Percentiles rank a stretch among this genome's conserved stretches.
Conservation (phyloP, 2,113 vertebrate genomes). For the Anser brachyrhynchus region DNA sequence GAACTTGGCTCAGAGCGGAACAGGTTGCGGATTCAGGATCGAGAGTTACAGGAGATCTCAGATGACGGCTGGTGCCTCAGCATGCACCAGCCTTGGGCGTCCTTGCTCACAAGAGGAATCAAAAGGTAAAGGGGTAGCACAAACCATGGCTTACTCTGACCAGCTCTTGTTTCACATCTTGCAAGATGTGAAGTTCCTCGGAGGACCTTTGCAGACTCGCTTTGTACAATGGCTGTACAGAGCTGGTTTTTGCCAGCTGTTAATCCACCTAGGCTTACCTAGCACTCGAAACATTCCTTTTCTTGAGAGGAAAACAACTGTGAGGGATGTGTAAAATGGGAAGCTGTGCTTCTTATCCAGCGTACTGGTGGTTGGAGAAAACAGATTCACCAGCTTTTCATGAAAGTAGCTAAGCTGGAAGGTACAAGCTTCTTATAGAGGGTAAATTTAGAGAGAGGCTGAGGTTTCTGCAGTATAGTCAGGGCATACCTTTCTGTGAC, state of each 20-base stretch:
- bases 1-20: constrained; percentile 63
- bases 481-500: background rate
- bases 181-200: background rate
- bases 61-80: constrained; percentile 96
- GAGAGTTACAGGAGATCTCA: constrained; percentile 93
- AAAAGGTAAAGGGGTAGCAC: constrained; percentile 82
- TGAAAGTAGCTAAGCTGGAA: background rate
- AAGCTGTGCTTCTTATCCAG: background rate
- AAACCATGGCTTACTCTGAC: too few species aligned
- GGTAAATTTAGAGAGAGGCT: background rate
- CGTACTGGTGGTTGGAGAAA: background rate
- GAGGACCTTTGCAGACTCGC: background rate
- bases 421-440: background rate
- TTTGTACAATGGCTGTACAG: background rate
- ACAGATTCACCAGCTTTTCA: too few species aligned
- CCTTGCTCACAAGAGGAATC: constrained; percentile 89
- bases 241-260: background rate
- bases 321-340: background rate
- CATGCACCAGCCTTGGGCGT: constrained; percentile 98
- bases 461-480: background rate
- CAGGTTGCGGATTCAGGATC: constrained; percentile 89
- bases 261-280: background rate
- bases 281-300: background rate
- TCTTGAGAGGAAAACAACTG: background rate
- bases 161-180: background rate